Percentiles rank a stretch among this genome's conserved stretches.
Evolutionary conservation across 2,113 vertebrate genomes (phyloP).

Genomic region (Suncus etruscus): DNA sequence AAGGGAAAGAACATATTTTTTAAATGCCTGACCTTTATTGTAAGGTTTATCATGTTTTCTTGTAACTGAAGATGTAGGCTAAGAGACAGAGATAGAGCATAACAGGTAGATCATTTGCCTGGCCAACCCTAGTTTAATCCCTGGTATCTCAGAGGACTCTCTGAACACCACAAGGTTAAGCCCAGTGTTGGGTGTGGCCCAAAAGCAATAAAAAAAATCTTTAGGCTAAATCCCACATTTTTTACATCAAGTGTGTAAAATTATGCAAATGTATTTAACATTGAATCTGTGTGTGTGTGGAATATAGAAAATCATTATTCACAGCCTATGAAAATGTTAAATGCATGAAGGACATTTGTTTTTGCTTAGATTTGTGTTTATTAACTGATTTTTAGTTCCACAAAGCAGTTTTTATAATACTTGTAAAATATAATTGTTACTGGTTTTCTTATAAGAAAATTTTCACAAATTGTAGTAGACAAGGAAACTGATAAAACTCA

Average conservation of each 20-base stretch:
- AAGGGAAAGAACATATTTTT: too few species aligned
- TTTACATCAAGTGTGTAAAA: background rate
- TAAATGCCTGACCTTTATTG: too few species aligned
- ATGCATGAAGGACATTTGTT: background rate
- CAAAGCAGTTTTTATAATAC: background rate
- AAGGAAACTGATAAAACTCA: constrained; percentile 66
- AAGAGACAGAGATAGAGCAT: background rate
- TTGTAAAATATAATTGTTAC: constrained; percentile 35
- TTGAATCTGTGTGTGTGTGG: background rate
- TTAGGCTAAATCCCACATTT: background rate
- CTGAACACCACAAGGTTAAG: too few species aligned
- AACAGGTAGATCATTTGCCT: too few species aligned
- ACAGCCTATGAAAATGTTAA: background rate
- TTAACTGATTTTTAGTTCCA: background rate
- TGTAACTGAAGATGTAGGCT: too few species aligned
- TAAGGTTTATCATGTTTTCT: too few species aligned
- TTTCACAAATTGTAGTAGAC: constrained; percentile 55
- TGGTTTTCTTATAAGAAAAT: constrained; percentile 58
- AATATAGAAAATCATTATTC: background rate
- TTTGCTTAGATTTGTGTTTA: background rate
- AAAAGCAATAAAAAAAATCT: background rate
- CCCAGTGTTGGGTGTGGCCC: too few species aligned
- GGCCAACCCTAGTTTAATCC: too few species aligned
- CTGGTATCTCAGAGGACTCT: too few species aligned
- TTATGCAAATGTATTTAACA: background rate